Evolutionary conservation across 1,140 invertebrate species (phyloP), one percentile per base, ranked within the genome.

Genomic region (Drosophila pallidifrons): DNA sequence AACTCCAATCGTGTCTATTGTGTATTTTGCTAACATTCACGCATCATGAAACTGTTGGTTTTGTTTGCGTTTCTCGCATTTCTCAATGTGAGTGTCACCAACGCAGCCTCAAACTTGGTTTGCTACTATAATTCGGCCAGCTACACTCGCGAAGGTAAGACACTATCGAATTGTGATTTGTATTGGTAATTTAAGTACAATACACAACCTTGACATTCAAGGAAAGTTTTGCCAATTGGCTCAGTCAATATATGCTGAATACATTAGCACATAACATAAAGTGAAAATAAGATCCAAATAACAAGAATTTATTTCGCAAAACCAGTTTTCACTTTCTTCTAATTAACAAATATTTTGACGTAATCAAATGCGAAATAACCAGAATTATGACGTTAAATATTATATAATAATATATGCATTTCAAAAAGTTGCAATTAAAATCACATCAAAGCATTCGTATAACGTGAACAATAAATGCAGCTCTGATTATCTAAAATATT

Each of bases 61-160:
- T 76, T 75, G 59, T 52, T 88, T 32, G 68, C 77, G 10, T 47
- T 88, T 54, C 64, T 77, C 43, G 70, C 79, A 57, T 76, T 77
- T 20, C 57, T 80, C 3, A 67, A 79, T 47, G 79, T 69, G 58
- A 75, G 81, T 6, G 25, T 41, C 45, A 77, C 66, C 38, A 70
- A 92, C 52, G 73, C 74, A 6, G 71, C 89, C 3, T 81, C 91
- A 66, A 95, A 95, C 92, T 93, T 96, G n/a, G 94, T 96, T 67
- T 96, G 95, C 91, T 96, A 95, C 82, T 96, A 96, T 87, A 94
- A 95, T 91, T 95, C 95, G 92, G 94, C 93, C 65, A 94, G 95
- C 70, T 94, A 94, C 85, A 93, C 93, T 78, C 94, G 95, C 77
- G 94, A 95, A 93, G 95, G 95, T 96, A 92, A 94, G 94, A 10